Percentiles rank a stretch among this genome's conserved stretches.
phyloP scores from a whole-genome alignment of 2,888 invertebrate species.

The Mesoligia furuncula region DNA sequence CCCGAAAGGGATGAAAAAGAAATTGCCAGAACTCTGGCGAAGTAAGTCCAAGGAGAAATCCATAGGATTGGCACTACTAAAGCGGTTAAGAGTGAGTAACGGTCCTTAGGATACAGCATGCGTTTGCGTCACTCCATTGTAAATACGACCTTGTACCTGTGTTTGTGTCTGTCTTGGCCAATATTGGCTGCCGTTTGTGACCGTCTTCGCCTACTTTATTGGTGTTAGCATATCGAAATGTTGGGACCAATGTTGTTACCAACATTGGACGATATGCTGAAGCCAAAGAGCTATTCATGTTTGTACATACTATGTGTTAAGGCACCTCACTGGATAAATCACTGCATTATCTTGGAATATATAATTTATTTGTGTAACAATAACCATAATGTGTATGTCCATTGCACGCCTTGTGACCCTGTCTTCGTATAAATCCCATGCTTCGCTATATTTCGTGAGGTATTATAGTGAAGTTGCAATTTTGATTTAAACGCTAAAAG shows the following conservation, averaged over 20 bases:
- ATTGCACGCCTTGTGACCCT: conserved; percentile 65
- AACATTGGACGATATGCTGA: conserved; percentile 42
- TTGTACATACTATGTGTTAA: conserved; percentile 54
- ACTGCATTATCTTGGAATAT: conserved; percentile 43
- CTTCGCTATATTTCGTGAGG: conserved; percentile 65
- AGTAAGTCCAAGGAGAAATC: conserved; percentile 85
- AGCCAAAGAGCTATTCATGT: conserved; percentile 52
- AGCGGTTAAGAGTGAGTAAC: conserved; percentile 85
- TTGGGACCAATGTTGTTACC: conserved; percentile 30
- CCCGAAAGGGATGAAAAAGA: conserved; percentile 80
- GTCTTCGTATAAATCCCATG: conserved; percentile 51
- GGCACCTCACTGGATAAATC: conserved; percentile 53
- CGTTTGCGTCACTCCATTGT: conserved; percentile 75
- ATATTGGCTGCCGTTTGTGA: conserved; percentile 70
- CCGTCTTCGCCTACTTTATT: conserved; percentile 66
- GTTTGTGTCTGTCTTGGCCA: conserved; percentile 75
- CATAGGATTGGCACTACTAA: conserved; percentile 83
- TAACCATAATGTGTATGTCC: conserved; percentile 69
- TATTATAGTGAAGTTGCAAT: conserved; percentile 44
- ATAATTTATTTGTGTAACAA: conserved; percentile 63
- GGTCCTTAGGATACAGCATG: conserved; percentile 68
- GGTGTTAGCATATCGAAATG: conserved; percentile 67
- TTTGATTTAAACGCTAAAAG: conserved; percentile 62
- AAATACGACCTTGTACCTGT: conserved; percentile 75
- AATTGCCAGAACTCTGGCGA: conserved; percentile 86